phyloP scores from a whole-genome alignment of 2,888 invertebrate genomes.

The Stenolophus ochropezus region DNA sequence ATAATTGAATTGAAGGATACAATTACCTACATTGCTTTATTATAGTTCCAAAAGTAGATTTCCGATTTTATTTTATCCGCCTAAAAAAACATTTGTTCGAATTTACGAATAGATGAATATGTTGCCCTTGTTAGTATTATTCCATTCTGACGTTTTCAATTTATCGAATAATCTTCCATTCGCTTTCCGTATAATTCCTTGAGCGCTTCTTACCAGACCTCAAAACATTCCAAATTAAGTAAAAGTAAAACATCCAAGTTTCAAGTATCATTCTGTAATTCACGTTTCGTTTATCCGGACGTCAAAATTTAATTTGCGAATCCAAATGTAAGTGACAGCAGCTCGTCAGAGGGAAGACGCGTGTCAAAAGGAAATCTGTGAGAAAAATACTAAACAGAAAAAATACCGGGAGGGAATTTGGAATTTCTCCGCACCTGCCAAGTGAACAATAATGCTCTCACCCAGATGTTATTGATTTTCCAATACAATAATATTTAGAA shows the following conservation, averaged over 20 bases:
- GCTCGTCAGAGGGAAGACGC: slow-evolving; percentile 6
- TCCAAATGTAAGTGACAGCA: slow-evolving; percentile 21
- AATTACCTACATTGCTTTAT: no score
- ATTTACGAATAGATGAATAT: no score
- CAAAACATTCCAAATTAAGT: not conserved
- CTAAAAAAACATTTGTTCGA: no score
- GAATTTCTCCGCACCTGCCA: slow-evolving; percentile 20
- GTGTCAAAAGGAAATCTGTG: slow-evolving; percentile 14
- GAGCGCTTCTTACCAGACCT: not conserved
- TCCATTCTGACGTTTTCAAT: no score
- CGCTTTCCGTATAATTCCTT: not conserved
- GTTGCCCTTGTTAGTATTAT: no score
- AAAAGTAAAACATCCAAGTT: not conserved
- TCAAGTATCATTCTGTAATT: not conserved
- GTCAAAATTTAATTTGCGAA: slow-evolving; percentile 18
- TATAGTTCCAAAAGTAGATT: no score
- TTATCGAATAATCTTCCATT: not conserved
- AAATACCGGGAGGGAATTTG: slow-evolving; percentile 25
- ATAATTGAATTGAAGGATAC: no score
- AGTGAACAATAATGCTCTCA: not conserved
- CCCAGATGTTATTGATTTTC: not conserved
- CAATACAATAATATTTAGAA: slow-evolving; percentile 3
- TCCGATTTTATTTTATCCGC: no score
- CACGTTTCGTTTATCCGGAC: not conserved
- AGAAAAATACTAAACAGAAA: slow-evolving; percentile 31